phyloP scores from a whole-genome alignment of 2,113 vertebrate species.

The Pelodiscus sinensis region DNA sequence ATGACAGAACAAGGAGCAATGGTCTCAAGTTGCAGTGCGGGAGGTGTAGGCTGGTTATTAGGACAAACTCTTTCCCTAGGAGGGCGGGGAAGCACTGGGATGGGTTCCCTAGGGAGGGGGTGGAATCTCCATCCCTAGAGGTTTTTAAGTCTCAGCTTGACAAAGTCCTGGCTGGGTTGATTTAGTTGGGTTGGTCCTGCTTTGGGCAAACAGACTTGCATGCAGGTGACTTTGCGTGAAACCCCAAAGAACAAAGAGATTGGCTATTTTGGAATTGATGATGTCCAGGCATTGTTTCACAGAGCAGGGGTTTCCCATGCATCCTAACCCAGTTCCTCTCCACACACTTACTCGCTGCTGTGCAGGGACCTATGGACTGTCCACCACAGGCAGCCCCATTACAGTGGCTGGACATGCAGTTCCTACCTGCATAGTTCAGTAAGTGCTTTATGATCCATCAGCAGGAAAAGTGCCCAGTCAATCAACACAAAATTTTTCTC shows the following conservation, averaged over 20 bases:
- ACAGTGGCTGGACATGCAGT: background rate
- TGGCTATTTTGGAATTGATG: background rate
- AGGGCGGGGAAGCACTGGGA: no score
- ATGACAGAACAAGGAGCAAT: no score
- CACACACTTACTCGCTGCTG: background rate
- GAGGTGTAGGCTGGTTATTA: no score
- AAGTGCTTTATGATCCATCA: background rate
- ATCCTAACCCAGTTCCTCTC: background rate
- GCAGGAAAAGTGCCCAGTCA: rapidly evolving
- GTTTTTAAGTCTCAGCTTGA: no score
- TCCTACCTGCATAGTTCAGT: background rate
- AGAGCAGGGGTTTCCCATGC: background rate
- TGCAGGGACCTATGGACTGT: background rate
- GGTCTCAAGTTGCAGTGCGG: no score
- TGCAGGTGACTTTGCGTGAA: background rate
- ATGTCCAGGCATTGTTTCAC: slow-evolving; percentile 11
- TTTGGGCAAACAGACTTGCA: background rate
- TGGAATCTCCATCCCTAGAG: no score
- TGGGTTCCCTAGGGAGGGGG: no score
- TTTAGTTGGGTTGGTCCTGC: no score
- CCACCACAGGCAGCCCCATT: background rate
- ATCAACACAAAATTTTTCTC: background rate
- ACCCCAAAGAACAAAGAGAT: rapidly evolving
- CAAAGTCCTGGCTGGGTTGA: no score
- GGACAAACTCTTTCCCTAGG: no score